phyloP scores from a whole-genome alignment of 2,113 vertebrate species.

The Paedocypris sp. region DNA sequence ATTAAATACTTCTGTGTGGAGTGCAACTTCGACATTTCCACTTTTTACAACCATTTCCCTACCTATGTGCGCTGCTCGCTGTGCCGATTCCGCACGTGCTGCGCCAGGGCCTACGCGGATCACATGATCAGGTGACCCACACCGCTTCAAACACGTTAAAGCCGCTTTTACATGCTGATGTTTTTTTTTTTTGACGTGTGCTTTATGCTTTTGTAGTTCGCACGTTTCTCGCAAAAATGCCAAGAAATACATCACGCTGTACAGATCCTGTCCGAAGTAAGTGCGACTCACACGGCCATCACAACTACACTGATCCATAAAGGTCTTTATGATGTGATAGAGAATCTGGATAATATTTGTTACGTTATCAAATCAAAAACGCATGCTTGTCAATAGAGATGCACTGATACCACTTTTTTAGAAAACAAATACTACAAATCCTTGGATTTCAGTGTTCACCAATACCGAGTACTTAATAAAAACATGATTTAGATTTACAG shows the following conservation, averaged over 20 bases:
- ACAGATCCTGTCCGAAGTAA: conserved; percentile 68
- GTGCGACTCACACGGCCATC: too few relatives aligned
- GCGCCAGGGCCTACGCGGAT: conserved; percentile 77
- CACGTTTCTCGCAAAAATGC: conserved; percentile 69
- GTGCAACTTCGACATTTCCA: conserved; percentile 72
- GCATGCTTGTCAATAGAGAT: too few relatives aligned
- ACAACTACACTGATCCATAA: too few relatives aligned
- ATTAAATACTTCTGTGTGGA: conserved; percentile 70
- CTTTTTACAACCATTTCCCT: conserved; percentile 75
- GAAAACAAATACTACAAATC: too few relatives aligned
- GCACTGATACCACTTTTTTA: too few relatives aligned
- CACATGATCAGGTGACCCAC: conserved; percentile 90
- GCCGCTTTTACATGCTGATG: background rate
- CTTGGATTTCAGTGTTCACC: too few relatives aligned
- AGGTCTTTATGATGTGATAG: too few relatives aligned
- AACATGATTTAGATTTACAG: too few relatives aligned
- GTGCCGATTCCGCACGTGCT: conserved; percentile 78
- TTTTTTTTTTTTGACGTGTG: background rate
- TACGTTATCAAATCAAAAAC: too few relatives aligned
- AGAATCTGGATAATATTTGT: too few relatives aligned
- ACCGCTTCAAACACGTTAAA: too few relatives aligned
- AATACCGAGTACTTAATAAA: too few relatives aligned
- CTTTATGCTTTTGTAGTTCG: conserved; percentile 52
- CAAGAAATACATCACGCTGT: conserved; percentile 70
- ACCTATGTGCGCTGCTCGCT: conserved; percentile 77